Evolutionary conservation across 2,888 invertebrate species (phyloP).

Genomic region (Nephrotoma flavescens): DNA sequence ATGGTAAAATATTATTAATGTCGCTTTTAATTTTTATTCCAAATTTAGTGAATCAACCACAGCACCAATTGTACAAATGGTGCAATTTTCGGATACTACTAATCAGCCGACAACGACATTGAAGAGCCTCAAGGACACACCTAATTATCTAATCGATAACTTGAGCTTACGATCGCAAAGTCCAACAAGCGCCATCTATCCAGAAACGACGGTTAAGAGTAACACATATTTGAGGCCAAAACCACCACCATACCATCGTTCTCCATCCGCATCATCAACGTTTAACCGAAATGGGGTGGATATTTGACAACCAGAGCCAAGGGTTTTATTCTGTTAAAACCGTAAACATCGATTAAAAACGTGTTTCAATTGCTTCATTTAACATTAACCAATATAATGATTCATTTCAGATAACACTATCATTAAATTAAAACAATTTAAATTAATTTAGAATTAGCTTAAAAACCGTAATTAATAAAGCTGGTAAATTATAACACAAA

Average conservation of each 20-base stretch:
- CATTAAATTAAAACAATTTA: too few species aligned
- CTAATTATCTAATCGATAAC: conserved; percentile 30
- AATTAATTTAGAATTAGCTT: too few species aligned
- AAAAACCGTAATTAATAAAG: too few species aligned
- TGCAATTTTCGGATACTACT: conserved; percentile 41
- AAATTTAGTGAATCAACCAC: neutral
- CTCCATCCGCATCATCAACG: conserved; percentile 16
- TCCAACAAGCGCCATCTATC: conserved; percentile 39
- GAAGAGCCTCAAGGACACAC: conserved; percentile 38
- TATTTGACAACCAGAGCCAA: conserved; percentile 31
- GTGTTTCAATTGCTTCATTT: too few species aligned
- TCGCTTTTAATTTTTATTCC: neutral
- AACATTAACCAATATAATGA: too few species aligned
- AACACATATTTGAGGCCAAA: conserved; percentile 29
- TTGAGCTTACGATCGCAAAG: conserved; percentile 31
- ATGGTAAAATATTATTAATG: neutral
- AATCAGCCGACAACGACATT: conserved; percentile 42
- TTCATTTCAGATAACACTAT: too few species aligned
- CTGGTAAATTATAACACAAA: too few species aligned
- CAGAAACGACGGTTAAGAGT: conserved; percentile 36
- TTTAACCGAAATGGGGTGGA: conserved; percentile 24
- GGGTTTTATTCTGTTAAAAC: conserved; percentile 29
- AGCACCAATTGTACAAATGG: conserved; percentile 38
- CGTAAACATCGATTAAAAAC: neutral
- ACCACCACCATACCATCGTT: conserved; percentile 29